Base-by-base conservation (phyloP, 2,797 vertebrate genomes). In the Aratinga solstitialis region DNA sequence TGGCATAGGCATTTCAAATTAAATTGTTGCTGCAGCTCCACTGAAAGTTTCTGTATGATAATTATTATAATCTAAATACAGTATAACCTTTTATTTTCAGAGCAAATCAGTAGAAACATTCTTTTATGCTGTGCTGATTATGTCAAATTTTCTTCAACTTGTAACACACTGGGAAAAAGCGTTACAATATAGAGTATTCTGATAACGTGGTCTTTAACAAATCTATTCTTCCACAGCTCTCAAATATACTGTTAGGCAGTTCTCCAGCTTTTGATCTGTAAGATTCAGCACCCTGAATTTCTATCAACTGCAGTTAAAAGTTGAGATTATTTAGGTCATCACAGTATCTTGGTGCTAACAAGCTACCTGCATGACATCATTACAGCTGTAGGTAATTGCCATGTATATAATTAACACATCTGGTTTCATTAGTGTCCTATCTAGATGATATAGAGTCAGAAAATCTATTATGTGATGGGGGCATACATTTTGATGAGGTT, bases 1-100 rank as follows among this genome's bases (percentile, higher is more conserved):
- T 94, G 94, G 93, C 94, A 96, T n/a, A 94, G 69, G 71, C 71
- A 94, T 96, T 96, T 96, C 91, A 96, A 93, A 85, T 92, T 94
- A 89, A 93, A 90, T 91, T 84, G 67, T 73, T 91, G 67, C 74
- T 91, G 9, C 51, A 94, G 80, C 36, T 87, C 79, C 34, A 24
- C 56, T 90, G 83, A 48, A 86, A 90, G 36, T 47, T 81, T 76
- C 74, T 87, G 14, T 87, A 27, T 84, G 59, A 74, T 84, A 76
- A 88, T 88, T 94, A 73, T 32, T 73, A 66, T 56, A 82, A 73
- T 90, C 47, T 63, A 74, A 90, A 84, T 84, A 59, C 22, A 69
- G n/a, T 79, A 38, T 40, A 77, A 23, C 32, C 38, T 87, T 93
- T 86, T 87, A 4, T 76, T 93, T 85, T 87, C 75, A 75, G 63